Conservation (phyloP, 2,888 invertebrate genomes). For the Pilophorus perplexus region DNA sequence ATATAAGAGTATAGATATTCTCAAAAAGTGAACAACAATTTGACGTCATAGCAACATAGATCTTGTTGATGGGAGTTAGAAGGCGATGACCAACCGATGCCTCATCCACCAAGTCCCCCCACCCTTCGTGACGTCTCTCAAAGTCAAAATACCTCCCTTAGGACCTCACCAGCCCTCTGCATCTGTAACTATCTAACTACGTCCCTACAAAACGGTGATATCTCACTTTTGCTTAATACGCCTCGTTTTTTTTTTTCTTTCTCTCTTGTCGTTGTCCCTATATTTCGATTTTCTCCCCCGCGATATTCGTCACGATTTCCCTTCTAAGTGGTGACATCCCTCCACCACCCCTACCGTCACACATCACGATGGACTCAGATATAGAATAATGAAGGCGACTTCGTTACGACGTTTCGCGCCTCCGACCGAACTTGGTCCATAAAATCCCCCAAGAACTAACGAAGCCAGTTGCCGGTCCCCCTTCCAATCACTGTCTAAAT, state of each 20-base stretch:
- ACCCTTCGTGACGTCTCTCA: neutral
- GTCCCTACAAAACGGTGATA: neutral
- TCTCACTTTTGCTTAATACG: neutral
- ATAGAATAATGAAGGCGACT: neutral
- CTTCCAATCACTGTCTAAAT: too few relatives aligned
- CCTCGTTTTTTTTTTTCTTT: neutral
- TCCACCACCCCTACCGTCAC: too few relatives aligned
- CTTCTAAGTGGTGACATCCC: neutral
- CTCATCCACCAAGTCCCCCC: neutral
- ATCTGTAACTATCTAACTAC: neutral
- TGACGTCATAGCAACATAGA: too few relatives aligned
- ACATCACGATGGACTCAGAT: too few relatives aligned
- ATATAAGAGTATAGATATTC: too few relatives aligned
- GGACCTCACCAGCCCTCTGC: neutral
- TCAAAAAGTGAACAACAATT: too few relatives aligned
- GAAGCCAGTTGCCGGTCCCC: constrained; percentile 1
- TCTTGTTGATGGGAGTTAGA: too few relatives aligned
- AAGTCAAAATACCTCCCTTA: neutral
- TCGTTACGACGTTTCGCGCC: neutral
- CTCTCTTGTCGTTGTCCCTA: neutral
- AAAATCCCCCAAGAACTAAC: neutral
- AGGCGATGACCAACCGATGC: too few relatives aligned
- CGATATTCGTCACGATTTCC: neutral
- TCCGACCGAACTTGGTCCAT: neutral
- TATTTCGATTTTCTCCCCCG: neutral